Conservation (phyloP, 1,140 invertebrate genomes). For the Stegodyphus mimosarum region DNA sequence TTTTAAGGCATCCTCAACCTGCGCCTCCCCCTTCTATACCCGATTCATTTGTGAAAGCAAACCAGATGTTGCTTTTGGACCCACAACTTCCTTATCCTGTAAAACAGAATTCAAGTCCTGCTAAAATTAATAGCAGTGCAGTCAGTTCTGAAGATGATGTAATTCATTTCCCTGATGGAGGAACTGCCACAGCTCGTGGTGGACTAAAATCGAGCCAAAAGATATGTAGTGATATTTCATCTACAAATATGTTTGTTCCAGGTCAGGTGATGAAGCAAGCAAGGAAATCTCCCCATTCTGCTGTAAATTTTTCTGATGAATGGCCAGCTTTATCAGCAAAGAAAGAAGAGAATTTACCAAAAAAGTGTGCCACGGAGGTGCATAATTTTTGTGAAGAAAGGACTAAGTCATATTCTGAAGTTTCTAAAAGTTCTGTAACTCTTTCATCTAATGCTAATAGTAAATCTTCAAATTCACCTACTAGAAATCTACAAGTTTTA, state of each 20-base stretch:
- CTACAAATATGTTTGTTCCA: slow-evolving; percentile 47
- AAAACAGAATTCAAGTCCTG: not conserved
- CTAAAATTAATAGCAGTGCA: not conserved
- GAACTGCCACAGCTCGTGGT: slow-evolving; percentile 1
- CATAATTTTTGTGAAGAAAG: not conserved
- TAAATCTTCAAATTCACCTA: not conserved
- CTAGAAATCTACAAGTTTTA: slow-evolving; percentile 13
- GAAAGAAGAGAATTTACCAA: not conserved
- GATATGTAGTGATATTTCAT: not conserved
- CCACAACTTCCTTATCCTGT: not conserved
- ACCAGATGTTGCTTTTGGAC: slow-evolving; percentile 3
- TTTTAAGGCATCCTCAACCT: slow-evolving; percentile 37
- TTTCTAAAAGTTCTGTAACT: not conserved
- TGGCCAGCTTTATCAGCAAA: slow-evolving; percentile 41
- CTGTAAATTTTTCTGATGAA: slow-evolving; percentile 6
- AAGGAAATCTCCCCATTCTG: slow-evolving; percentile 13
- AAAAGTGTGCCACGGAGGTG: not conserved
- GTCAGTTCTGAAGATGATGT: not conserved
- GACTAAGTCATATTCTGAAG: slow-evolving; percentile 17
- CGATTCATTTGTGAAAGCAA: slow-evolving; percentile 38
- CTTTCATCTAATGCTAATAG: not conserved
- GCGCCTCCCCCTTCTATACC: slow-evolving; percentile 13
- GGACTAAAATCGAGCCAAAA: not conserved
- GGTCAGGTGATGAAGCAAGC: slow-evolving; percentile 47
- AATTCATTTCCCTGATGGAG: slow-evolving; percentile 16